Evolutionary conservation across 2,113 vertebrate species (phyloP).

Genomic region (Procavia capensis): DNA sequence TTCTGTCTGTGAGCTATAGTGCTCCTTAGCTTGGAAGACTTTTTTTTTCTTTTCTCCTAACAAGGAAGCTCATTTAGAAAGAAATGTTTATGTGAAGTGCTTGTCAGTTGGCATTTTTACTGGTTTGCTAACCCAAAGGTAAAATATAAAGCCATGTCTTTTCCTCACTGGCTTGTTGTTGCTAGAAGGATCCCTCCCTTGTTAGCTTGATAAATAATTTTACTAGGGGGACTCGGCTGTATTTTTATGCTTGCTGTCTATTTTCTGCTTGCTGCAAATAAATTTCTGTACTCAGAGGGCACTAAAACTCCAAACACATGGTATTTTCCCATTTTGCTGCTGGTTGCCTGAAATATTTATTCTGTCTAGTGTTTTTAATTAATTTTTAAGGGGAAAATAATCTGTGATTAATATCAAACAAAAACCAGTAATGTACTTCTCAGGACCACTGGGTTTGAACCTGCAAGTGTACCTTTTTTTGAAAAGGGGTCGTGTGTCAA

Average conservation of each 20-base stretch:
- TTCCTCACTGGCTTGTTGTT: slow-evolving; percentile 93
- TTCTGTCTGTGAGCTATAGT: slow-evolving; percentile 80
- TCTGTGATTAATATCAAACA: slow-evolving; percentile 33
- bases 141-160: slow-evolving; percentile 98
- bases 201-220: slow-evolving; percentile 99
- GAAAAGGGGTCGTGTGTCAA: neutral
- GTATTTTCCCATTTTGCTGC: slow-evolving; percentile 88
- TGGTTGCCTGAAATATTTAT: slow-evolving; percentile 89
- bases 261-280: slow-evolving; percentile 98
- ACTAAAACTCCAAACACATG: slow-evolving; percentile 93
- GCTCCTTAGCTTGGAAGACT: slow-evolving; percentile 78
- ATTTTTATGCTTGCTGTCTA: slow-evolving; percentile 98
- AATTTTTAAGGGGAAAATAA: slow-evolving; percentile 77
- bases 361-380: slow-evolving; percentile 86
- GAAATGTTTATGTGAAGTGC: slow-evolving; percentile 94
- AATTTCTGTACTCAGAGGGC: slow-evolving; percentile 97
- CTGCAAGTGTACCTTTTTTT: neutral
- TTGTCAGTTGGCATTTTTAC: slow-evolving; percentile 95
- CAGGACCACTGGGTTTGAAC: neutral
- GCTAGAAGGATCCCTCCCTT: slow-evolving; percentile 96
- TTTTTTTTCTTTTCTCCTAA: slow-evolving; percentile 82
- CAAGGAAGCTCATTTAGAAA: slow-evolving; percentile 92
- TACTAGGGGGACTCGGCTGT: slow-evolving; percentile 97
- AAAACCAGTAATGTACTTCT: neutral
- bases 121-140: slow-evolving; percentile 95